Percentiles rank a stretch among this genome's conserved stretches.
Evolutionary conservation across 2,113 vertebrate genomes (phyloP).

Genomic region (Trichechus manatus): DNA sequence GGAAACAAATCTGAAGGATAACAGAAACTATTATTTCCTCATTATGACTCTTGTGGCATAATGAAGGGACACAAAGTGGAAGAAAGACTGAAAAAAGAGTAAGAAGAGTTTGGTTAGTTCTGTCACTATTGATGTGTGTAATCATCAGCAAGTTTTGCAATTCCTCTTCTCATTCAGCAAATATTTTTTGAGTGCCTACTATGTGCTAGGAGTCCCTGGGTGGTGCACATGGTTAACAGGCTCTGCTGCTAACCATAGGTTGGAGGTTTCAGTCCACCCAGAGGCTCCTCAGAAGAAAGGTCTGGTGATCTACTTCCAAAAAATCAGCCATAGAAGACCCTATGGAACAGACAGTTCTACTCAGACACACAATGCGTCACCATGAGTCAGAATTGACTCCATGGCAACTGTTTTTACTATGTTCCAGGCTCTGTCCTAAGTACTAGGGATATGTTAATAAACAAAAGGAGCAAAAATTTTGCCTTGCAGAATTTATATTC

Average conservation of each 20-base stretch:
- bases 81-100: not conserved
- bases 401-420: not conserved
- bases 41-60: conserved; percentile 16
- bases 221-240: too few relatives aligned
- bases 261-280: too few relatives aligned
- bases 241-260: too few relatives aligned
- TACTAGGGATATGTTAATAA: not conserved
- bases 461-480: not conserved
- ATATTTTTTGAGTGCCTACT: not conserved
- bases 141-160: not conserved
- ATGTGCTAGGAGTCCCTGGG: not conserved
- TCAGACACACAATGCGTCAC: too few relatives aligned
- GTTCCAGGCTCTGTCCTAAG: not conserved
- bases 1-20: conserved; percentile 54
- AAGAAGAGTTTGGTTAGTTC: not conserved
- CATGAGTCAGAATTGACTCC: too few relatives aligned
- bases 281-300: too few relatives aligned
- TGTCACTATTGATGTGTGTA: not conserved
- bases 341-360: too few relatives aligned
- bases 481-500: not conserved
- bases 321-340: too few relatives aligned
- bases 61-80: not conserved
- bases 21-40: conserved; percentile 5
- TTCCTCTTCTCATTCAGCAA: not conserved
- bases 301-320: too few relatives aligned